Base-by-base conservation (phyloP, 2,888 invertebrate genomes). In the Odontocerum albicorne region DNA sequence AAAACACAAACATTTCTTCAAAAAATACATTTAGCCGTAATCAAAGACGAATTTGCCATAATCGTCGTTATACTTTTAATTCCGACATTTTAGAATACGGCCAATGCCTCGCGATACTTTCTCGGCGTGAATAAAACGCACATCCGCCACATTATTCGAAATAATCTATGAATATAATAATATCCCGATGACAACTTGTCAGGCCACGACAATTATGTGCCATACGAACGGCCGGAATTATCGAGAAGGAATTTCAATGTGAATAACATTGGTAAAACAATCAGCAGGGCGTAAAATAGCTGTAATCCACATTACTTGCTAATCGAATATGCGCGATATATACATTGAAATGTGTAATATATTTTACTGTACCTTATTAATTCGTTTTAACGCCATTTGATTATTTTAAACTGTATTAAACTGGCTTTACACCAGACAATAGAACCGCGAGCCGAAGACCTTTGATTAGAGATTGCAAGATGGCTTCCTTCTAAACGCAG, bases 361-460 rank as follows among this genome's bases (percentile, higher is more conserved):
- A 40, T 12, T 44, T 40, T 43, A 53, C 53, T 86, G 75, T 86
- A 90, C 90, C 92, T 92, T 92, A 87, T 92, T 92, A 86, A 92
- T 92, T 90, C 92, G 88, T 88, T 92, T 92, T 89, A 92, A 90
- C 86, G 92, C 92, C 92, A 92, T 92, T 87, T 86, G 82, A 80
- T 79, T 80, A 77, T 80, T 79, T 79, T 78, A 81, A 77, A 79
- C 80, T 83, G 81, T 82, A 84, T 81, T 82, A 82, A 81, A 83
- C 85, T 84, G 84, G 83, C 82, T 83, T 83, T 82, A 81, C 82
- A 85, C 84, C 84, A 86, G 85, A 86, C 86, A 86, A 86, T 85
- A 86, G 84, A 85, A 86, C 83, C 83, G 84, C 84, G 85, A 86
- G 83, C 86, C 85, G 86, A 85, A 84, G 86, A 86, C 86, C 86